These are phyloP conservation scores for Sebastes goodei DNA, from an alignment of 2,797 vertebrate species.

Conservation along the genomic window DNA sequence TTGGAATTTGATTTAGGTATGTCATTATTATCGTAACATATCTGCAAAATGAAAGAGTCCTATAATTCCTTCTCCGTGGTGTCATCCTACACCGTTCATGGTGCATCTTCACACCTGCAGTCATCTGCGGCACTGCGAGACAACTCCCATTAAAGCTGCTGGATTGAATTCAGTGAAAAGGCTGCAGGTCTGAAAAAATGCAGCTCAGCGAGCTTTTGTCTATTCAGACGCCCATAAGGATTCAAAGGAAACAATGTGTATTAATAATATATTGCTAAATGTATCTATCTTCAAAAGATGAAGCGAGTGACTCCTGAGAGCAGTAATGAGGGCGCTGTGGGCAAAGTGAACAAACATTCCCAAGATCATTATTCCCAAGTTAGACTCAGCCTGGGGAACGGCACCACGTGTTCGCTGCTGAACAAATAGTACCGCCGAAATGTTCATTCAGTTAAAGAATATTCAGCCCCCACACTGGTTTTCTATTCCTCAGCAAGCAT, in stretches of 20 bases:
- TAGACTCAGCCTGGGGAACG: constrained; percentile 57
- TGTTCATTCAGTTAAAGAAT: constrained; percentile 36
- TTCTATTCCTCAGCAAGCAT: constrained; percentile 2
- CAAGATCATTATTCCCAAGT: constrained; percentile 72
- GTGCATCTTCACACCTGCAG: constrained; percentile 32
- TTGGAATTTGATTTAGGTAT: neutral
- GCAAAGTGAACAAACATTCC: constrained; percentile 71
- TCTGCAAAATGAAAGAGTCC: neutral
- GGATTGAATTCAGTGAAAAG: constrained; percentile 35
- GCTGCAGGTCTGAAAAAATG: constrained; percentile 36
- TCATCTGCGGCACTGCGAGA: constrained; percentile 8
- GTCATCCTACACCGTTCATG: constrained; percentile 16
- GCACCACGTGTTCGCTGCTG: constrained; percentile 32
- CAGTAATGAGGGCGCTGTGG: constrained; percentile 65
- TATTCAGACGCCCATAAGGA: constrained; percentile 36
- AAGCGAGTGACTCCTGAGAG: constrained; percentile 58
- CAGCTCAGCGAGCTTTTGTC: constrained; percentile 18
- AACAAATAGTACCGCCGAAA: constrained; percentile 49
- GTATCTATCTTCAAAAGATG: constrained; percentile 61
- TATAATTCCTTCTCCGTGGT: neutral
- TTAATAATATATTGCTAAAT: constrained; percentile 70
- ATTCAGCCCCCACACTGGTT: constrained; percentile 10
- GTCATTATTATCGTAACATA: too few species aligned
- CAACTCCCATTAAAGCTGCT: constrained; percentile 4
- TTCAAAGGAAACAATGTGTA: constrained; percentile 68